Evolutionary conservation across 2,113 vertebrate genomes (phyloP).

Genomic region (Balaenoptera acutorostrata): DNA sequence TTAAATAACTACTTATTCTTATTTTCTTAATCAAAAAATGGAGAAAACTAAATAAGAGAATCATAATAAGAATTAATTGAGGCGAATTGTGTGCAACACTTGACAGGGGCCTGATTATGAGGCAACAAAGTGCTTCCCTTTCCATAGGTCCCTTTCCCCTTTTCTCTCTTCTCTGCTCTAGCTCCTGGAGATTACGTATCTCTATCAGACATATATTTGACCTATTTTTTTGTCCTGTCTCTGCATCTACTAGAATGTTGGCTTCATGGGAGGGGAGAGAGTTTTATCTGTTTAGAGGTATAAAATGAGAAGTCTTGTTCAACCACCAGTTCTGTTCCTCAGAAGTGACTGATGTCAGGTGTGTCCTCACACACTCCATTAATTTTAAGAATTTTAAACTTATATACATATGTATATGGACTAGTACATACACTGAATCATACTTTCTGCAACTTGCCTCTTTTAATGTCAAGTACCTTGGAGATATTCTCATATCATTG

Average conservation of each 20-base stretch:
- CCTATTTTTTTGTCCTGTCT: neutral
- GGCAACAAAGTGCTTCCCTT: too few relatives aligned
- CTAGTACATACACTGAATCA: neutral
- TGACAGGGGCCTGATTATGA: neutral
- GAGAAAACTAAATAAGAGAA: neutral
- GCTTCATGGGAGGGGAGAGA: neutral
- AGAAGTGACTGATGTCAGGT: neutral
- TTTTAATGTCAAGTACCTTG: neutral
- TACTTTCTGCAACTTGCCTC: neutral
- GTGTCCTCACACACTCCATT: neutral
- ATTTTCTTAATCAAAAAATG: neutral
- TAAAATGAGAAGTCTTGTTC: neutral
- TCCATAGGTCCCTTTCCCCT: rapidly evolving
- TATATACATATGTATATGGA: neutral
- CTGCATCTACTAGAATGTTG: neutral
- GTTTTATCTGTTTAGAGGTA: neutral
- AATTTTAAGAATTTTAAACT: neutral
- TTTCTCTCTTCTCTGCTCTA: neutral
- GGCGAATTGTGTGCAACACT: neutral
- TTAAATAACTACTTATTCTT: neutral
- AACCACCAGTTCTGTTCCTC: neutral
- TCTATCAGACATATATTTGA: neutral
- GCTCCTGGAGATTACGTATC: neutral
- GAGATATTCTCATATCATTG: neutral
- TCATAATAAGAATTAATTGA: neutral